These are phyloP conservation scores for Seison nebaliae DNA, from an alignment of 1,140 invertebrate genomes.

Conservation along the genomic window DNA sequence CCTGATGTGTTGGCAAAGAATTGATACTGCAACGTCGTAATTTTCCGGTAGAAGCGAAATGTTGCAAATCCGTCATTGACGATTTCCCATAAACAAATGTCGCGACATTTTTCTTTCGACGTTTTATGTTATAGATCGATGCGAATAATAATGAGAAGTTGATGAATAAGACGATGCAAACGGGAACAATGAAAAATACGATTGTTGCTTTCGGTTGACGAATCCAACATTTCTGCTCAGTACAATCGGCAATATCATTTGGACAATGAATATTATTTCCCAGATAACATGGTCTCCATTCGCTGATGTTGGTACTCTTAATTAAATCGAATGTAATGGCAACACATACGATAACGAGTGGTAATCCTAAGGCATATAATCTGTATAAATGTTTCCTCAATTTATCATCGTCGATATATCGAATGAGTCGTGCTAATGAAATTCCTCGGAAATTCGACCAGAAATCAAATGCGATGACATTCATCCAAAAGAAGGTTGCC, in stretches of 20 bases:
- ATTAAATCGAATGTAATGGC: conserved; percentile 31
- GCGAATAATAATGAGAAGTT: conserved; percentile 23
- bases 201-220: conserved; percentile 20
- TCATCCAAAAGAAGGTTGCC: conserved; percentile 37
- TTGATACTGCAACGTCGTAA: conserved; percentile 2
- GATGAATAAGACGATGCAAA: conserved; percentile 20
- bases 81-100: conserved; percentile 14
- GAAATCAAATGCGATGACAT: conserved; percentile 35
- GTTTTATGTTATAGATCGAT: conserved; percentile 31
- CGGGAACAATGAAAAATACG: conserved; percentile 23
- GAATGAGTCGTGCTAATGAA: conserved; percentile 23
- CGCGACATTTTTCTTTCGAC: conserved; percentile 20
- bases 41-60: background rate
- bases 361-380: conserved; percentile 32
- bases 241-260: conserved; percentile 6
- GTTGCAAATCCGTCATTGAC: conserved; percentile 10
- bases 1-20: conserved; percentile 18
- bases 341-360: conserved; percentile 28
- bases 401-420: conserved; percentile 15
- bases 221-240: conserved; percentile 28
- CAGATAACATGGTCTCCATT: conserved; percentile 9
- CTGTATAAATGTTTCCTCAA: conserved; percentile 31
- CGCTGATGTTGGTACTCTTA: background rate
- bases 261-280: background rate
- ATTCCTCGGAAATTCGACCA: conserved; percentile 36